Evolutionary conservation across 2,888 invertebrate species (phyloP), one percentile per base, ranked within the genome.

Genomic region (Parochlus steinenii): DNA sequence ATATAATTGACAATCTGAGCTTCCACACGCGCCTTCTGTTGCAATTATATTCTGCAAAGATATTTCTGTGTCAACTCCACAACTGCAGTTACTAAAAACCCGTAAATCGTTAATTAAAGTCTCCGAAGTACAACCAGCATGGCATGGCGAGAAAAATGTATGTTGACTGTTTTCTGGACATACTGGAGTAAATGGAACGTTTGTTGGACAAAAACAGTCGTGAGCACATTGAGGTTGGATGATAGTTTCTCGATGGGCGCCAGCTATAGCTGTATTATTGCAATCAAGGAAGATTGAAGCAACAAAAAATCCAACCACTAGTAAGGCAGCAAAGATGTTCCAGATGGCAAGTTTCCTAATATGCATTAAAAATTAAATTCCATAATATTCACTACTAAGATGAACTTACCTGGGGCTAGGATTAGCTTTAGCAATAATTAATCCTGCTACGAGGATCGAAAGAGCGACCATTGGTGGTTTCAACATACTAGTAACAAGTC

Each of bases 141-240:
- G 69, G 51, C 81, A 81, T 1, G 80, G 74, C 1, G 74, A 75
- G 48, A 71, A 80, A 49, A 67, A 79, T 0, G 71, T 73, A 5
- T 61, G 53, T 0, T 46, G 53, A 7, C 62, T 57, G 40, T 63
- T 64, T 40, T 58, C 58, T 3, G 69, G 63, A 46, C 76, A 78
- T 18, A 78, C 64, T 0, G 78, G 78, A 37, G 66, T 62, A 45
- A 74, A 78, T 14, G 54, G 51, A 1, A 49, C 48, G 3, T 55
- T 49, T 1, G 46, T 42, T 11, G 54, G 52, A 45, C 74, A 74
- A 14, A 59, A 54, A 43, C 73, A 73, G 25, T 64, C 47, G 19
- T 52, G 53, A 40, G 71, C 69, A 44, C 73, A 73, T 36, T 54
- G 64, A 12, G 62, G 62, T 19, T 59, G 55, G 0, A 59, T 47